Conservation (phyloP, 2,113 vertebrate genomes). For the Gadus chalcogrammus region DNA sequence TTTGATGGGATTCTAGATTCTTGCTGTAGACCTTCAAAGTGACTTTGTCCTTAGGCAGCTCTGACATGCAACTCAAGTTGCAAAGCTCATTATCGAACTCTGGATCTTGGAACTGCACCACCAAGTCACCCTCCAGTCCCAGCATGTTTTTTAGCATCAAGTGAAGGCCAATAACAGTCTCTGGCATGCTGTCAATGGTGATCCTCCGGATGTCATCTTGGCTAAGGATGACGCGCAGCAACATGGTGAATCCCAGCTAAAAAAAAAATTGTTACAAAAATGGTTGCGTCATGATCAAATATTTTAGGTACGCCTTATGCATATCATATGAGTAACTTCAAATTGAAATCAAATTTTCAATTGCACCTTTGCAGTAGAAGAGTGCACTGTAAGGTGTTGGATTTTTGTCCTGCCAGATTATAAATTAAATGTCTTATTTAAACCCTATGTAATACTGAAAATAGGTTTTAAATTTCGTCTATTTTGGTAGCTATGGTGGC, state of each 20-base stretch:
- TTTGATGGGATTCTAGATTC: not conserved
- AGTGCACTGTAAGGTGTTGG: not conserved
- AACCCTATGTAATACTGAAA: too few species aligned
- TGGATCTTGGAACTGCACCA: constrained; percentile 20
- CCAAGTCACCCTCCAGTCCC: not conserved
- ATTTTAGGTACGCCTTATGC: not conserved
- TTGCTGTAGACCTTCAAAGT: constrained; percentile 23
- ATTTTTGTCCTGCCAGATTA: too few species aligned
- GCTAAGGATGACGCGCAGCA: too few species aligned
- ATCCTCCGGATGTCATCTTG: too few species aligned
- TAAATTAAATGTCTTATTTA: too few species aligned
- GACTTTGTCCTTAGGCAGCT: constrained; percentile 24
- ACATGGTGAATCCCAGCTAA: too few species aligned
- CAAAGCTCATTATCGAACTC: constrained; percentile 29
- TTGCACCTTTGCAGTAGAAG: not conserved
- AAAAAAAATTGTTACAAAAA: too few species aligned
- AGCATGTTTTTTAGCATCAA: constrained; percentile 19
- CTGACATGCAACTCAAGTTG: constrained; percentile 24
- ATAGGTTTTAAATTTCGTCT: too few species aligned
- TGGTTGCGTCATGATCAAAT: not conserved
- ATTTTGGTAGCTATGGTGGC: too few species aligned
- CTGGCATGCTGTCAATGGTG: too few species aligned
- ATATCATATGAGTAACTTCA: not conserved
- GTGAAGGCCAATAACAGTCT: constrained; percentile 4
- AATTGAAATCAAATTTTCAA: not conserved